Conservation (phyloP, 2,888 invertebrate genomes). For the Scelioninae gen. 1 region DNA sequence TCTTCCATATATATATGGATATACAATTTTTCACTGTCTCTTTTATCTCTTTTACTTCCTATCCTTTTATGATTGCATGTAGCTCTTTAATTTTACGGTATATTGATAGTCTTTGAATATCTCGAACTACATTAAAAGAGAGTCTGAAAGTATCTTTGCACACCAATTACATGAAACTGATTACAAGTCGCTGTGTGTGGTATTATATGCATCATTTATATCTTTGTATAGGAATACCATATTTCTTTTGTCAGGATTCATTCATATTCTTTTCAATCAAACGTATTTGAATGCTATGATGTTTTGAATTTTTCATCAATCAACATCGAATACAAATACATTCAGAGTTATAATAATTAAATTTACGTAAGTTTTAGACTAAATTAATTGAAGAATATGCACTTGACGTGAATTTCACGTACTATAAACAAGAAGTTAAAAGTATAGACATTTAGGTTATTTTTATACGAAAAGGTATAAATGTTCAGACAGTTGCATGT, state of each 20-base stretch:
- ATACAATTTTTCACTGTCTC: constrained; percentile 45
- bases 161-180: constrained; percentile 21
- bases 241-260: constrained; percentile 1
- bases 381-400: no score
- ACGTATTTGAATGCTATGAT: no score
- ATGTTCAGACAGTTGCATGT: no score
- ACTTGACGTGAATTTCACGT: no score
- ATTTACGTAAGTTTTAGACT: no score
- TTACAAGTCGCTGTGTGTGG: constrained; percentile 18
- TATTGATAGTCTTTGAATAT: constrained; percentile 37
- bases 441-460: no score
- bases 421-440: no score
- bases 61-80: constrained; percentile 21
- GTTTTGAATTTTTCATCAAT: no score
- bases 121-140: constrained; percentile 16
- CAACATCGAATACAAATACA: no score
- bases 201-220: constrained; percentile 17
- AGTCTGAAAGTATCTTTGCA: constrained; percentile 20
- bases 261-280: neutral
- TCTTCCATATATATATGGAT: constrained; percentile 20
- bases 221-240: constrained; percentile 3
- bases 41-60: constrained; percentile 30
- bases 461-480: no score
- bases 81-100: constrained; percentile 40
- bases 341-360: no score